phyloP scores from a whole-genome alignment of 2,113 vertebrate species.

The Sceloporus tristichus region DNA sequence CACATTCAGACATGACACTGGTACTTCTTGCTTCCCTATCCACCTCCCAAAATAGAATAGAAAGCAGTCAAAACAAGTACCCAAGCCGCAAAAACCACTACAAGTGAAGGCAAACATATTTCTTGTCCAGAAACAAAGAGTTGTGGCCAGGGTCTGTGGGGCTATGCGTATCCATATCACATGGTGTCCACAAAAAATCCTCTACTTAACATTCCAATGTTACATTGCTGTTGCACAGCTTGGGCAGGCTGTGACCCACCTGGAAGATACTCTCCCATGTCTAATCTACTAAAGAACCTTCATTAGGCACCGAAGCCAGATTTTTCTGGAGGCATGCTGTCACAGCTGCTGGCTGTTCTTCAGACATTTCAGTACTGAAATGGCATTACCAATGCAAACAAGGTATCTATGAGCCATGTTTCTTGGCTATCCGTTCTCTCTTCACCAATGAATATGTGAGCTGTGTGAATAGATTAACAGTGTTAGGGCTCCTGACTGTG shows the following conservation, averaged over 20 bases:
- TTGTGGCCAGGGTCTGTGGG: background rate
- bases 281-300: background rate
- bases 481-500: background rate
- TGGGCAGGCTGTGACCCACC: background rate
- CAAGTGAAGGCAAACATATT: background rate
- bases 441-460: background rate
- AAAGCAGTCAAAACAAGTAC: background rate
- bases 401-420: background rate
- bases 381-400: background rate
- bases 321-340: background rate
- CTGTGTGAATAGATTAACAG: background rate
- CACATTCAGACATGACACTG: background rate
- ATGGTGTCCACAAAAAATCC: background rate
- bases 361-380: background rate
- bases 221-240: background rate
- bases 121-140: constrained; percentile 3
- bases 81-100: background rate
- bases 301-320: background rate
- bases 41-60: constrained; percentile 10
- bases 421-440: background rate
- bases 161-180: background rate
- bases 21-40: background rate
- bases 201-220: background rate
- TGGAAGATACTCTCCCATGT: background rate
- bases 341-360: constrained; percentile 1